phyloP scores from a whole-genome alignment of 2,113 vertebrate genomes.

The Petroica traversi region DNA sequence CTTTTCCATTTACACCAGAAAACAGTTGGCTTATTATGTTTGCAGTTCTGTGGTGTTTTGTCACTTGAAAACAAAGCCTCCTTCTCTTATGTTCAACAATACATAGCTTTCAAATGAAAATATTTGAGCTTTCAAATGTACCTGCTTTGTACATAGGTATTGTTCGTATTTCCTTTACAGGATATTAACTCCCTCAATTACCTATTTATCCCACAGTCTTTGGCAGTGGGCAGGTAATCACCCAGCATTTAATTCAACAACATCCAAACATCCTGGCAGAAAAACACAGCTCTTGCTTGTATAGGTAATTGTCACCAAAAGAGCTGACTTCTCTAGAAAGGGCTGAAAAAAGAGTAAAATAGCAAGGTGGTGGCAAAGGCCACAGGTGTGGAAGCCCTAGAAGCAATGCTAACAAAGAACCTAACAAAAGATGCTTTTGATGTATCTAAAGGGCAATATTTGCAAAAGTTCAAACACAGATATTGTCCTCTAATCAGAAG shows the following conservation, averaged over 20 bases:
- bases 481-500: not conserved
- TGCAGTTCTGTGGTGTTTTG: not conserved
- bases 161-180: rapidly evolving
- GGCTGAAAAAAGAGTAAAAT: not conserved
- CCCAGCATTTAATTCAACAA: not conserved
- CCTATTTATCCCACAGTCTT: not conserved
- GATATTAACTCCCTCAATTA: not conserved
- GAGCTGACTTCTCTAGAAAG: not conserved
- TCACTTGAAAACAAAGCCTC: not conserved
- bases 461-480: not conserved
- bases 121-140: not conserved
- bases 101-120: not conserved
- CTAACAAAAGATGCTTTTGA: not conserved
- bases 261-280: not conserved
- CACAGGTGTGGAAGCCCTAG: not conserved
- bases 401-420: not conserved
- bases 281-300: not conserved
- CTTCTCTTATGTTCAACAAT: not conserved
- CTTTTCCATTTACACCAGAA: not conserved
- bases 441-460: not conserved
- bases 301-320: not conserved
- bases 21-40: not conserved
- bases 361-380: not conserved
- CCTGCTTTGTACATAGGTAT: not conserved
- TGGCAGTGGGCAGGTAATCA: not conserved